Base-by-base conservation (phyloP, 2,888 invertebrate species). In the Hedya salicella region DNA sequence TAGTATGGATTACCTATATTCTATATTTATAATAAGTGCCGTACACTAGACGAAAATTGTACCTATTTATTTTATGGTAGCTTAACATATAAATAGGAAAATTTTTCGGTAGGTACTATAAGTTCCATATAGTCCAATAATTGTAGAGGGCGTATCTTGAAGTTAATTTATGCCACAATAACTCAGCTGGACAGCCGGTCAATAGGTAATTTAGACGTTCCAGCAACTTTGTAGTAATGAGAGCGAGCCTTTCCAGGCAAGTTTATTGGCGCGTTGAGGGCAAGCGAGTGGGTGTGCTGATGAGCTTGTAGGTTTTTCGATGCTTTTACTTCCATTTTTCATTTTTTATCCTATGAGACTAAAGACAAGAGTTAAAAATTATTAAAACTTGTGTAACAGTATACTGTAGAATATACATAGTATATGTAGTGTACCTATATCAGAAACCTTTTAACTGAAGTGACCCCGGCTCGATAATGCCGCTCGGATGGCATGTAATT, bases 131-230 rank as follows among this genome's bases (percentile, higher is more conserved):
- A 79, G 78, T 74, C 79, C 76, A 81, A 79, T 83, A 83, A 81
- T 75, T 75, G 76, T 68, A 70, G 71, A 80, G 85, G 89, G 89
- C 88, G 89, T 86, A 79, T 75, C 82, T 79, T 71, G 75, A 75
- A 78, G 77, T 82, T 88, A 88, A 91, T 91, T 91, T 91, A 91
- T 91, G 89, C 80, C 82, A 85, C 89, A 83, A 90, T 91, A 91
- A 89, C 87, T 91, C 91, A 90, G 78, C 69, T 75, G 78, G 88
- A 87, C 89, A 83, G 87, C 83, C 81, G 80, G 80, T 82, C 89
- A 85, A 87, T 88, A 88, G 86, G 88, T 91, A 90, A 91, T 91
- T 91, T 91, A 91, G 91, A 90, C 85, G 91, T 91, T 88, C 78
- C 72, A 71, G 86, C 91, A 90, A 91, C 91, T 86, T 83, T 89